Evolutionary conservation across 2,888 invertebrate genomes (phyloP).

Genomic region (Agelastica alni): DNA sequence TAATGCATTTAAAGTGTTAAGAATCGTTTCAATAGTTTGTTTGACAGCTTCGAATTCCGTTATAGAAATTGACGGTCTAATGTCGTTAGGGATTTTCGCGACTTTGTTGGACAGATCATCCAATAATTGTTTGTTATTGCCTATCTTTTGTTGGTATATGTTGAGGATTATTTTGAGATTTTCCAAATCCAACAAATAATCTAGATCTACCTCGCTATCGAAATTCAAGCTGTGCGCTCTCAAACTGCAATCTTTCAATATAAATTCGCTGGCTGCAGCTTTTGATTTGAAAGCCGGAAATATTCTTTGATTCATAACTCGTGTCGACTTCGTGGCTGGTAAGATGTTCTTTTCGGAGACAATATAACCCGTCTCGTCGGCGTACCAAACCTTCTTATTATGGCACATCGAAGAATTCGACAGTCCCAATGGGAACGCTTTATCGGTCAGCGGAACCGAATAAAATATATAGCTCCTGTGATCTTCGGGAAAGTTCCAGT

Average conservation of each 20-base stretch:
- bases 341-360: neutral
- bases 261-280: neutral
- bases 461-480: neutral
- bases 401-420: neutral
- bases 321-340: neutral
- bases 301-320: neutral
- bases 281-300: neutral
- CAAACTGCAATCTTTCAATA: neutral
- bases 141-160: neutral
- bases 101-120: too few species aligned
- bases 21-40: too few species aligned
- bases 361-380: neutral
- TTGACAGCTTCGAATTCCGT: too few species aligned
- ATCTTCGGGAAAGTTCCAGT: neutral
- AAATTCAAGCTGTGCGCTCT: neutral
- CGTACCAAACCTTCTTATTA: neutral
- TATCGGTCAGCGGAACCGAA: neutral
- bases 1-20: too few species aligned
- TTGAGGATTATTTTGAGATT: neutral
- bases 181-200: neutral
- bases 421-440: neutral
- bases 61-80: too few species aligned
- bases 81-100: too few species aligned
- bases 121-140: neutral
- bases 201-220: neutral